phyloP scores from a whole-genome alignment of 2,113 vertebrate species.

The Antennarius striatus region DNA sequence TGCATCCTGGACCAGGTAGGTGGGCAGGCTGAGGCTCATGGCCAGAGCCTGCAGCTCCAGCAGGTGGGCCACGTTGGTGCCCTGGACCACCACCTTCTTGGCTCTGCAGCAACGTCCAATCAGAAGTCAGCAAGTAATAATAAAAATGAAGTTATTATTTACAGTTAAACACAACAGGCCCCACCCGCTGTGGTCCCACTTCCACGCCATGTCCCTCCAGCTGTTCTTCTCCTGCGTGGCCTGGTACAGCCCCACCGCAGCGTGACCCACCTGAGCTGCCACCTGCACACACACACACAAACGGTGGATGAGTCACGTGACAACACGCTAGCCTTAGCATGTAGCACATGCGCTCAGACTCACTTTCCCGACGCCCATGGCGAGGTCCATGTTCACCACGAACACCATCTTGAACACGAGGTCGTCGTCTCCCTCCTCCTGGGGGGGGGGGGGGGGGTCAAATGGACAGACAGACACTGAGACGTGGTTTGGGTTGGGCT shows the following conservation, averaged over 20 bases:
- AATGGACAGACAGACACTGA: conserved; percentile 47
- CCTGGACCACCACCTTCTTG: conserved; percentile 85
- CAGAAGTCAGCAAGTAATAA: conserved; percentile 1
- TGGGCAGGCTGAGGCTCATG: conserved; percentile 82
- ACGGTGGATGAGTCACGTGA: not conserved
- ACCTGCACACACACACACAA: conserved; percentile 65
- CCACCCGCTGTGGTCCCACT: conserved; percentile 85
- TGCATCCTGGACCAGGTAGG: conserved; percentile 85
- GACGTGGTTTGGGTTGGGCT: conserved; percentile 58
- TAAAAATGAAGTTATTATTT: not conserved
- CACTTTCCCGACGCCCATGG: conserved; percentile 85
- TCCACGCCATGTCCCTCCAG: conserved; percentile 82
- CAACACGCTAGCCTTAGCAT: not conserved
- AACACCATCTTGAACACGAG: conserved; percentile 85
- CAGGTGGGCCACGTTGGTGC: conserved; percentile 81
- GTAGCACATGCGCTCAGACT: not conserved
- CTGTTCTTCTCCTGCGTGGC: conserved; percentile 80
- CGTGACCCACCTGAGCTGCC: conserved; percentile 85
- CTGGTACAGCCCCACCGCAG: conserved; percentile 84
- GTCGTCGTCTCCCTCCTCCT: conserved; percentile 79
- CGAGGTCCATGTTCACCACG: conserved; percentile 86
- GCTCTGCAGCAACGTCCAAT: conserved; percentile 65
- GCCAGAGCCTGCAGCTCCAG: conserved; percentile 84
- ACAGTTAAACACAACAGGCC: conserved; percentile 7
- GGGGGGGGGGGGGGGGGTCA: not conserved